phyloP scores from a whole-genome alignment of 2,888 invertebrate genomes.

The Drosophila melanosoma region DNA sequence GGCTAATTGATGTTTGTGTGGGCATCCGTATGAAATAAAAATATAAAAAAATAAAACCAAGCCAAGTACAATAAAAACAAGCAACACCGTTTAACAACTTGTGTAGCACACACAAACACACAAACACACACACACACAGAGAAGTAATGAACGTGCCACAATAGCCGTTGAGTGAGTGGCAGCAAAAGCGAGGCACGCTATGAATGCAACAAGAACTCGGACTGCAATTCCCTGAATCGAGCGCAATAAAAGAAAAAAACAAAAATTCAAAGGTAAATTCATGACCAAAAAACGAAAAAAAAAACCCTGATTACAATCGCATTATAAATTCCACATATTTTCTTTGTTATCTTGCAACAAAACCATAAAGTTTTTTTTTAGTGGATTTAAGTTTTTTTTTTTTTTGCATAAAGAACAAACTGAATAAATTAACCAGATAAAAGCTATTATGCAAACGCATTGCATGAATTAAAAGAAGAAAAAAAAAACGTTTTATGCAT shows the following conservation, averaged over 20 bases:
- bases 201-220: conserved; percentile 49
- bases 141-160: conserved; percentile 47
- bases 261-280: conserved; percentile 36
- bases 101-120: neutral
- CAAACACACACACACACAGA: too few relatives aligned
- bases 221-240: conserved; percentile 18
- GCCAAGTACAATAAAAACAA: conserved; percentile 38
- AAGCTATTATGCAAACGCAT: neutral
- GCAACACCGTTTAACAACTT: conserved; percentile 7
- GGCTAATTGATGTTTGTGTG: conserved; percentile 72
- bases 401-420: neutral
- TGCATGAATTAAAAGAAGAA: neutral
- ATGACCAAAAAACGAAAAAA: neutral
- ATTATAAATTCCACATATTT: neutral
- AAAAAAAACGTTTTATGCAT: neutral
- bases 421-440: neutral
- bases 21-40: conserved; percentile 42
- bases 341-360: neutral
- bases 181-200: conserved; percentile 41
- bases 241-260: conserved; percentile 4
- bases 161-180: conserved; percentile 8
- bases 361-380: neutral
- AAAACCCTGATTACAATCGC: neutral
- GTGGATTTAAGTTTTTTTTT: neutral
- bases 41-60: conserved; percentile 32